Conservation (phyloP, 2,797 vertebrate species). For the Prunella strophiata region DNA sequence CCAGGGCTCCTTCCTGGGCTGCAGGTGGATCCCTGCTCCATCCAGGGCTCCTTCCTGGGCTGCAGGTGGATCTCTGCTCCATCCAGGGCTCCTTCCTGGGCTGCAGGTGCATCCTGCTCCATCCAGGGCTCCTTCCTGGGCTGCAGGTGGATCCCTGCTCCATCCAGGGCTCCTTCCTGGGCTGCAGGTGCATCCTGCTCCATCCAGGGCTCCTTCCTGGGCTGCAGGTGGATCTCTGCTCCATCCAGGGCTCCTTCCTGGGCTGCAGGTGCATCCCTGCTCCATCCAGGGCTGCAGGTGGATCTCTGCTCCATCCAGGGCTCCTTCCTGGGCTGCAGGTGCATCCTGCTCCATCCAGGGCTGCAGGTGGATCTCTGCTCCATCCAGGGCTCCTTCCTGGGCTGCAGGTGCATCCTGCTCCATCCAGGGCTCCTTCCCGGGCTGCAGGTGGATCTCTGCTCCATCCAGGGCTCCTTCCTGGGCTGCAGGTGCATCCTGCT, state of each 20-base stretch:
- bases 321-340: no score
- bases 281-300: no score
- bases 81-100: background rate
- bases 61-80: background rate
- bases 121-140: background rate
- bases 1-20: no score
- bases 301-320: no score
- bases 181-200: background rate
- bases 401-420: no score
- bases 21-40: no score
- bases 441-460: background rate
- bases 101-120: background rate
- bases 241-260: no score
- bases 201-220: background rate
- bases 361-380: no score
- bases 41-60: background rate
- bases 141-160: background rate
- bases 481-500: background rate
- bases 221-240: background rate
- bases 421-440: background rate
- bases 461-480: background rate
- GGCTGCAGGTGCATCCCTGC: no score
- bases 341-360: no score
- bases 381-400: no score
- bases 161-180: background rate